These are phyloP conservation scores for Hesperia comma DNA, from an alignment of 2,888 invertebrate species.

Conservation along the genomic window DNA sequence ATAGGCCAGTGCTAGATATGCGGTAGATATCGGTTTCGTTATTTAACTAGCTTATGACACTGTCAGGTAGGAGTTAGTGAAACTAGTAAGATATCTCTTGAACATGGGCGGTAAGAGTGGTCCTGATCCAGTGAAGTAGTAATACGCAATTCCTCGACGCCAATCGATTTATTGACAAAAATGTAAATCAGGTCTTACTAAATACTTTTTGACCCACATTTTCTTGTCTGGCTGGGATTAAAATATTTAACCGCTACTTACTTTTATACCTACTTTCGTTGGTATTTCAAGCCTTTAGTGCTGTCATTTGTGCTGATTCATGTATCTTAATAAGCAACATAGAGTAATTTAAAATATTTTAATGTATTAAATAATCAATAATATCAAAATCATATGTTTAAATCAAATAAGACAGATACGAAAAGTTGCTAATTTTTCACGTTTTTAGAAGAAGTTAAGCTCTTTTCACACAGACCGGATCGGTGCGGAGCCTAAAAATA, in stretches of 20 bases:
- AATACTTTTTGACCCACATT: constrained; percentile 19
- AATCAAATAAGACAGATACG: too few species aligned
- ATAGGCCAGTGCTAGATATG: constrained; percentile 39
- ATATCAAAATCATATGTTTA: too few species aligned
- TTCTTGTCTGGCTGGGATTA: not conserved
- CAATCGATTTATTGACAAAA: constrained; percentile 16
- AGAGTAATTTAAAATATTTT: too few species aligned
- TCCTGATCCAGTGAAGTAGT: constrained; percentile 43
- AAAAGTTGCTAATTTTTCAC: too few species aligned
- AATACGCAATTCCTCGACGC: constrained; percentile 39
- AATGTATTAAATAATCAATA: too few species aligned
- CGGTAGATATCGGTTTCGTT: constrained; percentile 38
- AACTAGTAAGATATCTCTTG: constrained; percentile 53
- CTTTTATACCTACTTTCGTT: not conserved
- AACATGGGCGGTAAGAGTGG: constrained; percentile 54
- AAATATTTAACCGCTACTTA: not conserved
- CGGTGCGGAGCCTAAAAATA: too few species aligned
- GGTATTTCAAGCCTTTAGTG: not conserved
- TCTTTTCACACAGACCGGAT: too few species aligned
- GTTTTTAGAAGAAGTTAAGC: too few species aligned
- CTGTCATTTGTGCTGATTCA: not conserved
- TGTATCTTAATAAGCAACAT: not conserved
- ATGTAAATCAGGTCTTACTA: constrained; percentile 10
- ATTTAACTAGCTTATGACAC: constrained; percentile 52
- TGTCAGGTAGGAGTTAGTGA: constrained; percentile 42